A percentile compares a stretch with the other conserved stretches of the same genome.
Conservation (phyloP, 2,888 invertebrate genomes). For the Merodon equestris region DNA sequence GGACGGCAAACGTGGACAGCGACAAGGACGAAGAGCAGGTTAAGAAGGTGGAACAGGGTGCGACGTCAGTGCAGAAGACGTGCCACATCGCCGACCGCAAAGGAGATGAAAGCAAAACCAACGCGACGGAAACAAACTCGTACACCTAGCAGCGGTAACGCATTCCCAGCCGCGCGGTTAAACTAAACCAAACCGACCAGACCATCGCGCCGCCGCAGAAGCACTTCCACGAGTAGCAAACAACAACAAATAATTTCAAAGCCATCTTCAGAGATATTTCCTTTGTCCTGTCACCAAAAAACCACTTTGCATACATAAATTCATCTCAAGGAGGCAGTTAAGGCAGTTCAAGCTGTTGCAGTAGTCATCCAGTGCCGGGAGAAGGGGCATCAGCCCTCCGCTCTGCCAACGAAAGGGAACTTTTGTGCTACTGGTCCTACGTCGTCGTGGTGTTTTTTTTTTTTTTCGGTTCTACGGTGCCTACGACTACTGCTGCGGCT, state of each 20-base stretch:
- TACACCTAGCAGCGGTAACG: conserved; percentile 37
- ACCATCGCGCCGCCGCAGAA: conserved; percentile 30
- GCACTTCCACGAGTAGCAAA: conserved; percentile 48
- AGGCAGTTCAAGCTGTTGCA: conserved; percentile 2
- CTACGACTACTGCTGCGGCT: conserved; percentile 33
- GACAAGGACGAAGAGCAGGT: too few species aligned
- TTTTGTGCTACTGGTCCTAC: conserved; percentile 62
- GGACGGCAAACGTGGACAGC: too few species aligned
- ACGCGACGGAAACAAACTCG: neutral
- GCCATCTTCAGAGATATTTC: conserved; percentile 69
- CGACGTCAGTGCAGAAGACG: conserved; percentile 11
- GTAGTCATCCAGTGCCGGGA: neutral
- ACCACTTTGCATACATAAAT: conserved; percentile 78
- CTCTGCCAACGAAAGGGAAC: conserved; percentile 66
- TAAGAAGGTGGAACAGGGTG: too few species aligned
- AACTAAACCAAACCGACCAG: conserved; percentile 3
- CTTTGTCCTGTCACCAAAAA: conserved; percentile 72
- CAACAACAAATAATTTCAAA: conserved; percentile 68
- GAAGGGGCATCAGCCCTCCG: conserved; percentile 13
- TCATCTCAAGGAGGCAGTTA: conserved; percentile 72
- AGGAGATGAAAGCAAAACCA: conserved; percentile 65
- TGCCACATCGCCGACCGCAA: conserved; percentile 53
- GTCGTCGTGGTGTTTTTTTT: neutral
- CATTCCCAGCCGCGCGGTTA: conserved; percentile 36
- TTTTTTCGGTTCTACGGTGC: too few species aligned